Conservation (phyloP, 2,113 vertebrate species). For the Stigmatopora nigra region DNA sequence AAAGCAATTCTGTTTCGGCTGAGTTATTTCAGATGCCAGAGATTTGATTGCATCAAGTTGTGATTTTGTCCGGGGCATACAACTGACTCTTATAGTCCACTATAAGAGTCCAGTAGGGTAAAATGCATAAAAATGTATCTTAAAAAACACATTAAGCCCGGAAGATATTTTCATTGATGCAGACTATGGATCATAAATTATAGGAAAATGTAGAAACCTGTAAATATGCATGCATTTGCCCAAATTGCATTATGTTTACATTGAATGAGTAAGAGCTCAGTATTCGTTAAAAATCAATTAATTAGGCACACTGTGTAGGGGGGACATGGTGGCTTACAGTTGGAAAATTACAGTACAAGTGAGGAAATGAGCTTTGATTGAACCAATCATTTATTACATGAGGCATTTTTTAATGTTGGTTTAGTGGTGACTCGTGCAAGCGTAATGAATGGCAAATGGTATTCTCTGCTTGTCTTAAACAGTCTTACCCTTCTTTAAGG, state of each 20-base stretch:
- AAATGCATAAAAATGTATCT: neutral
- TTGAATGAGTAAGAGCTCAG: too few species aligned
- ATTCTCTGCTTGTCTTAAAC: conserved; percentile 28
- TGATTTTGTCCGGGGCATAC: neutral
- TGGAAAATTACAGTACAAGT: neutral
- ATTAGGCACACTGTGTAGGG: too few species aligned
- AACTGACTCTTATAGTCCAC: neutral
- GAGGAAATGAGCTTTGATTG: neutral
- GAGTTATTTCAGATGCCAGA: neutral
- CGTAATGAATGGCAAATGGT: neutral
- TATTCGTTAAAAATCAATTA: too few species aligned
- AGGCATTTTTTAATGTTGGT: conserved; percentile 8
- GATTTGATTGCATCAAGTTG: neutral
- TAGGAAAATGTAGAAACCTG: neutral
- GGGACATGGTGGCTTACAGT: neutral
- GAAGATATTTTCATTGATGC: neutral
- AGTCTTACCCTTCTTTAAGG: conserved; percentile 61
- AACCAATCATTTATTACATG: neutral
- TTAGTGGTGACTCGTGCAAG: conserved; percentile 14
- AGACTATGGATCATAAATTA: neutral
- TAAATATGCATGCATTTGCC: neutral
- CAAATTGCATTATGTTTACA: too few species aligned
- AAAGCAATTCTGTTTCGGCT: neutral
- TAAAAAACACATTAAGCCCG: neutral
- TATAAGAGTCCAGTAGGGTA: too few species aligned